Conservation (phyloP, 1,140 invertebrate genomes). For the Akabosia matsudoensis region DNA sequence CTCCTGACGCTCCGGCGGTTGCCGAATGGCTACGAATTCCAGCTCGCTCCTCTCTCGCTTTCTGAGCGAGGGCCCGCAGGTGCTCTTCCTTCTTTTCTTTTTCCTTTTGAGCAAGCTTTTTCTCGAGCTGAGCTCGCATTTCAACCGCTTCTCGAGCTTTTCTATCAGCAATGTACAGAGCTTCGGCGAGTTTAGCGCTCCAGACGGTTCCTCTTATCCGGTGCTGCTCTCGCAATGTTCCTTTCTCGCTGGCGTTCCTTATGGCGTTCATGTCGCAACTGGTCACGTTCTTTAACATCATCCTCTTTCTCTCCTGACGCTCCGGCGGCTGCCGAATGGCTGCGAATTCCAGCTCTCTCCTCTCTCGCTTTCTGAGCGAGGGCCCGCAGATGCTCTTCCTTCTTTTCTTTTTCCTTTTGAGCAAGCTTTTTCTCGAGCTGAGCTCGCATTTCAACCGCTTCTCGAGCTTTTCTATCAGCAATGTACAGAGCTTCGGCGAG, state of each 20-base stretch:
- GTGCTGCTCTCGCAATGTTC: constrained; percentile 87
- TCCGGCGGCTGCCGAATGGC: constrained; percentile 59
- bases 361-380: constrained; percentile 94
- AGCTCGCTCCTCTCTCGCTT: constrained; percentile 90
- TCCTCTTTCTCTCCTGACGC: constrained; percentile 60
- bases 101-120: constrained; percentile 94
- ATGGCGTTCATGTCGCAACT: constrained; percentile 82
- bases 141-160: constrained; percentile 95
- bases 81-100: constrained; percentile 98
- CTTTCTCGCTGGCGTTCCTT: constrained; percentile 87
- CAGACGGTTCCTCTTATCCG: constrained; percentile 84
- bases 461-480: constrained; percentile 91
- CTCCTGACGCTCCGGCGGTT: constrained; percentile 50
- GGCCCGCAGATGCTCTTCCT: constrained; percentile 88
- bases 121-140: constrained; percentile 90
- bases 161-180: constrained; percentile 95
- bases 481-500: constrained; percentile 96
- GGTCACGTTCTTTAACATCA: constrained; percentile 82
- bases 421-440: constrained; percentile 94
- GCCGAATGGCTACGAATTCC: no score
- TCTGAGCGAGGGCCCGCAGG: constrained; percentile 85
- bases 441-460: constrained; percentile 92
- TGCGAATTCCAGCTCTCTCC: constrained; percentile 84
- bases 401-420: constrained; percentile 97
- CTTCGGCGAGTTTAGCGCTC: constrained; percentile 94